These are phyloP conservation scores for Parasteatoda tepidariorum DNA, from an alignment of 1,140 invertebrate species.

Conservation along the genomic window DNA sequence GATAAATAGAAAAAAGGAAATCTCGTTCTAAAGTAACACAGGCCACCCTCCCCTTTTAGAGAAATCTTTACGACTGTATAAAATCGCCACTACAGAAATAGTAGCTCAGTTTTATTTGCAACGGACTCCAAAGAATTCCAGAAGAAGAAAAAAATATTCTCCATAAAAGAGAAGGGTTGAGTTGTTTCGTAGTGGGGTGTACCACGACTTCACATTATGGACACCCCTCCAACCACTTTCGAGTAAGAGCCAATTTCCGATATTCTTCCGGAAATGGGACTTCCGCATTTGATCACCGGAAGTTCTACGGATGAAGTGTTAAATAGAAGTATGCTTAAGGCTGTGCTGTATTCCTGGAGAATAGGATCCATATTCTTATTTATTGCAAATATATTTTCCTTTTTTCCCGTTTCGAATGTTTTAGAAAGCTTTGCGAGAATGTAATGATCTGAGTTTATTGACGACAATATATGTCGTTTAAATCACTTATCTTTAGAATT, in stretches of 20 bases:
- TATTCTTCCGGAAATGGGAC: constrained; percentile 21
- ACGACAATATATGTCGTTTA: too few relatives aligned
- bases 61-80: constrained; percentile 2
- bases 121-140: too few relatives aligned
- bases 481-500: too few relatives aligned
- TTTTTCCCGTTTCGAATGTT: too few relatives aligned
- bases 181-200: too few relatives aligned
- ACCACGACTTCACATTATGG: too few relatives aligned
- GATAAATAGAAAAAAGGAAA: background rate
- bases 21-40: background rate
- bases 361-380: background rate
- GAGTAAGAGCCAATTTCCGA: constrained; percentile 33
- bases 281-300: constrained; percentile 31
- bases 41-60: background rate
- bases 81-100: too few relatives aligned
- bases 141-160: background rate
- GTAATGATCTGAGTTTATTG: too few relatives aligned
- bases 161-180: background rate
- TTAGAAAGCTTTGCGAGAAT: background rate
- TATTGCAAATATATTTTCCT: too few relatives aligned
- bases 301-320: constrained; percentile 26
- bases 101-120: background rate
- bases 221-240: too few relatives aligned
- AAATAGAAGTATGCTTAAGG: constrained; percentile 28
- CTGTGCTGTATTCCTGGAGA: background rate